Evolutionary conservation across 2,888 invertebrate genomes (phyloP).

Genomic region (Hipparchia semele): DNA sequence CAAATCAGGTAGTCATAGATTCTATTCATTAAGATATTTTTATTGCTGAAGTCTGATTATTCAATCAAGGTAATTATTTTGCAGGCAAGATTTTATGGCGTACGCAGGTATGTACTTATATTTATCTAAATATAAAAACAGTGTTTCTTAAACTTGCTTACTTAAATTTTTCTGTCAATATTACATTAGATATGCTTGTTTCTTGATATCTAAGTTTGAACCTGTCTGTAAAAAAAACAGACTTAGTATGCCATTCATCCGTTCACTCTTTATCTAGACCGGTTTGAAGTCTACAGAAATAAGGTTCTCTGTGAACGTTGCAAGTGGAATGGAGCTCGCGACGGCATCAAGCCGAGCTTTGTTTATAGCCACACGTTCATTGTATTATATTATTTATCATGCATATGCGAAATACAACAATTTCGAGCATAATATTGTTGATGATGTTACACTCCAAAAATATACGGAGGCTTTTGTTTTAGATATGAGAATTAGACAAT

Average conservation of each 20-base stretch:
- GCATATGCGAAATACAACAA: conserved; percentile 47
- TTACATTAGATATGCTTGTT: too few species aligned
- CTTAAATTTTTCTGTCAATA: too few species aligned
- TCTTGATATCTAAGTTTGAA: too few species aligned
- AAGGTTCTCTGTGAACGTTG: conserved; percentile 24
- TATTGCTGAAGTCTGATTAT: too few species aligned
- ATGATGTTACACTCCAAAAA: conserved; percentile 45
- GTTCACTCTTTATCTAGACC: not conserved
- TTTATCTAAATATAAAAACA: too few species aligned
- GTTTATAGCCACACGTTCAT: conserved; percentile 42
- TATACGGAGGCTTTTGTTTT: conserved; percentile 44
- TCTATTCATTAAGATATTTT: too few species aligned
- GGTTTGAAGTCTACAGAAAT: not conserved
- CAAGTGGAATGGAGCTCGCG: conserved; percentile 32
- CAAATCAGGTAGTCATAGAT: too few species aligned
- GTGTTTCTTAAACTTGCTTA: too few species aligned
- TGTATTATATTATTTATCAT: conserved; percentile 40
- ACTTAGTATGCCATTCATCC: not conserved
- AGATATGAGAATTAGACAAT: conserved; percentile 47
- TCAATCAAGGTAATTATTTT: too few species aligned
- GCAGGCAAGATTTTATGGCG: too few species aligned
- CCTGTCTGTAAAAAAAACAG: too few species aligned
- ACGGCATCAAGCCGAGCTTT: conserved; percentile 43
- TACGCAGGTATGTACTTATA: too few species aligned
- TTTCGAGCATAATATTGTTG: conserved; percentile 44